Conservation (phyloP, 2,888 invertebrate species). For the Lutraria lutraria region DNA sequence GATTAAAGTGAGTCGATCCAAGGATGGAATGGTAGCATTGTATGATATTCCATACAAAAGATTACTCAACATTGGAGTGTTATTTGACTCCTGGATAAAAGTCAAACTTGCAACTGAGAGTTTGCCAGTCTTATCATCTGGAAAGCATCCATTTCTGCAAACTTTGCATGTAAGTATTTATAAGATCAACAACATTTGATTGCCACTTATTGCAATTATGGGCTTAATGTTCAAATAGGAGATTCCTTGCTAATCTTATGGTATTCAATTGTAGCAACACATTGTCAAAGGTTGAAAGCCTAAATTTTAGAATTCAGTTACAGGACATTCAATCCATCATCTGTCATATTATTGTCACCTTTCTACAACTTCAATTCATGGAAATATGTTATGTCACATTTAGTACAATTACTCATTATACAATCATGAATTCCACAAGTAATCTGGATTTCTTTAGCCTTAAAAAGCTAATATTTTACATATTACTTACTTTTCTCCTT, state of each 20-base stretch:
- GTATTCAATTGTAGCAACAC: too few species aligned
- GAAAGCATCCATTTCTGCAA: not conserved
- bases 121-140: not conserved
- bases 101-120: not conserved
- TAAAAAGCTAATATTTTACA: too few species aligned
- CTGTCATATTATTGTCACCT: too few species aligned
- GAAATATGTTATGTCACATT: too few species aligned
- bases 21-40: not conserved
- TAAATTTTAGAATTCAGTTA: too few species aligned
- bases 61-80: not conserved
- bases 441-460: too few species aligned
- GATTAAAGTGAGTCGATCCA: not conserved
- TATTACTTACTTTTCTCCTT: too few species aligned
- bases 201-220: not conserved
- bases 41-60: not conserved
- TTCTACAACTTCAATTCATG: too few species aligned
- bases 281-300: too few species aligned
- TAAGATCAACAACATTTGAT: not conserved
- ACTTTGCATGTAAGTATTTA: not conserved
- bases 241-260: not conserved
- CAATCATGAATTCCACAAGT: too few species aligned
- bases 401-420: too few species aligned
- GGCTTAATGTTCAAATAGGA: not conserved
- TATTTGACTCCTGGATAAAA: not conserved
- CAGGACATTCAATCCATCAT: too few species aligned